Evolutionary conservation across 2,797 vertebrate species (phyloP).

Genomic region (Ispidina picta): DNA sequence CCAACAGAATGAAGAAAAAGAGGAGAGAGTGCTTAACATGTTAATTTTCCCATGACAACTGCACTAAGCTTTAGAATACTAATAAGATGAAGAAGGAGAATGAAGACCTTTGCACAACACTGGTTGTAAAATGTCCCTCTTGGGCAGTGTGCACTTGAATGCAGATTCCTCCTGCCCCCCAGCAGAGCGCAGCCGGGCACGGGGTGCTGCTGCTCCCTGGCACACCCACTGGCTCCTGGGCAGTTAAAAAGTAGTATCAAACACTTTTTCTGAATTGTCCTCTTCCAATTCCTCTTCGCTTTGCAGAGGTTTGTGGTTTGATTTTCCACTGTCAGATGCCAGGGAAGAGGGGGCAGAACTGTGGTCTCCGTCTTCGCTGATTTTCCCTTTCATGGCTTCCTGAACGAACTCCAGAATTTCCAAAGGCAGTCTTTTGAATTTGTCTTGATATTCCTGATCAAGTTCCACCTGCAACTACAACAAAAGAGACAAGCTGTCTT

Average conservation of each 20-base stretch:
- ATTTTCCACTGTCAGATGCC: constrained; percentile 76
- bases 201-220: constrained; percentile 45
- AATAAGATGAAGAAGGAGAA: constrained; percentile 55
- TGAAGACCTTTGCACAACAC: constrained; percentile 63
- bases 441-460: constrained; percentile 98
- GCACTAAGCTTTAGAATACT: constrained; percentile 72
- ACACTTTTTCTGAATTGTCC: constrained; percentile 85
- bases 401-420: constrained; percentile 98
- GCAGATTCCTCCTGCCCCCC: constrained; percentile 50
- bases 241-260: constrained; percentile 90
- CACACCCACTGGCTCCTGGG: constrained; percentile 66
- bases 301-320: constrained; percentile 85
- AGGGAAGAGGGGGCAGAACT: constrained; percentile 80
- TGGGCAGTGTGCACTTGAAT: constrained; percentile 58
- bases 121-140: constrained; percentile 62
- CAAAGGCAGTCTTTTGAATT: constrained; percentile 94
- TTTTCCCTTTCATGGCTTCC: constrained; percentile 91
- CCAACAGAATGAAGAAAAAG: constrained; percentile 9
- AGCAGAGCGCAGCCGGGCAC: constrained; percentile 4
- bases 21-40: constrained; percentile 57
- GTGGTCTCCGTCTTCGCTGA: constrained; percentile 85
- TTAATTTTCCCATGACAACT: constrained; percentile 72
- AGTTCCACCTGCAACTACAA: constrained; percentile 92
- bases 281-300: constrained; percentile 88
- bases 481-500: constrained; percentile 59